These are phyloP conservation scores for Margarornis squamiger DNA, from an alignment of 2,797 vertebrate species.

Conservation along the genomic window DNA sequence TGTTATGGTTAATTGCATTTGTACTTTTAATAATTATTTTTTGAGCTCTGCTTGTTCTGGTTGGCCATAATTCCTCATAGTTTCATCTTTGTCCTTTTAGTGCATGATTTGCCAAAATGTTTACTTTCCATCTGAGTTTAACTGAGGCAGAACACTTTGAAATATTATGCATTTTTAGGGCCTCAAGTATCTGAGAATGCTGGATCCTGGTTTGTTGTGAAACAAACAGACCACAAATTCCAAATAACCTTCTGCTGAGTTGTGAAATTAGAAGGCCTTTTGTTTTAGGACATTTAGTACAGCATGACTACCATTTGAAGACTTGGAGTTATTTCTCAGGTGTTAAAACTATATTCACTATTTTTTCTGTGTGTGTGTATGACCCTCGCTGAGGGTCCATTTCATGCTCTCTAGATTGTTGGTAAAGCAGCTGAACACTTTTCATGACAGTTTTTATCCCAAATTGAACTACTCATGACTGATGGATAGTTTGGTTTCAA, in stretches of 20 bases:
- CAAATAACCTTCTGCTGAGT: neutral
- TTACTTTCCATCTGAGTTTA: neutral
- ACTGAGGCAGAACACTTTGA: neutral
- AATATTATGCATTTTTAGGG: neutral
- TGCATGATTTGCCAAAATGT: neutral
- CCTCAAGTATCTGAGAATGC: neutral
- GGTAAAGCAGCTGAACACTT: neutral
- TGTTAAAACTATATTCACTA: neutral
- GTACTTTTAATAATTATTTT: neutral
- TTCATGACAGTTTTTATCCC: neutral
- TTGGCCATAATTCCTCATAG: neutral
- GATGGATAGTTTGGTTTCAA: neutral
- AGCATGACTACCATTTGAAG: neutral
- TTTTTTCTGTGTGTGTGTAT: neutral
- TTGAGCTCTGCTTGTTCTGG: neutral
- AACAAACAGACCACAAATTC: neutral
- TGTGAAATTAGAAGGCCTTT: neutral
- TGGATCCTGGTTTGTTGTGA: neutral
- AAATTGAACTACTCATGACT: neutral
- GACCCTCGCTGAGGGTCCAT: neutral
- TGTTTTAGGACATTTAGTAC: neutral
- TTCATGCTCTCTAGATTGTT: neutral
- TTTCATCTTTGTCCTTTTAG: neutral
- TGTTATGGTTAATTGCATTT: constrained; percentile 19
- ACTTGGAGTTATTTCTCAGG: neutral